Evolutionary conservation across 2,888 invertebrate species (phyloP).

Genomic region (Nephrotoma guestfalica): DNA sequence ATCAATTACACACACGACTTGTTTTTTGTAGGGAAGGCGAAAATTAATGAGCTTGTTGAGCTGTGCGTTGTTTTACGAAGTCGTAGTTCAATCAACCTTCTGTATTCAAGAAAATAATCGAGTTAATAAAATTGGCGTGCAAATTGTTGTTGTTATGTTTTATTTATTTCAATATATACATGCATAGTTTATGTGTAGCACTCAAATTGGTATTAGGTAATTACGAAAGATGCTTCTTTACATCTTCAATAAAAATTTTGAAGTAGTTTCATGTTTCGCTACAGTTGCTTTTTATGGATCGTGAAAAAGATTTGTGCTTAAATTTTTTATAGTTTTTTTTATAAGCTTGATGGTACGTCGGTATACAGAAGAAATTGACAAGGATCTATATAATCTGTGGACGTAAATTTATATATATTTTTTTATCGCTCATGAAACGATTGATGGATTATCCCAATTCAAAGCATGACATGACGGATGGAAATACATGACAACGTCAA

Average conservation of each 20-base stretch:
- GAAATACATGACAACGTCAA: not conserved
- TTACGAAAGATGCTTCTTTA: not conserved
- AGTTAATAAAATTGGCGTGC: not conserved
- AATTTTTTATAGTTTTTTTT: not conserved
- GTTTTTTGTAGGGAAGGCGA: not conserved
- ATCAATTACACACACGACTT: not conserved
- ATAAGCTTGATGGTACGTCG: not conserved
- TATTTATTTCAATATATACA: not conserved
- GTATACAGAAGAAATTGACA: not conserved
- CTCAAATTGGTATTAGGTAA: not conserved
- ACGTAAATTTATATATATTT: not conserved
- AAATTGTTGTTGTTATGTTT: too few relatives aligned
- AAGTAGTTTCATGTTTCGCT: not conserved
- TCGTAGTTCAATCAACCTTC: not conserved
- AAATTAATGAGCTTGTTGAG: not conserved
- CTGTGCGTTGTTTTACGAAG: not conserved
- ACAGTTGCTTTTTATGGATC: not conserved
- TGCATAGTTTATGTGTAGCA: not conserved
- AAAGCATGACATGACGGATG: not conserved
- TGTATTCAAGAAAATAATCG: not conserved
- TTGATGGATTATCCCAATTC: not conserved
- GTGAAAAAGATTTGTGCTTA: not conserved
- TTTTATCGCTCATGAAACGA: not conserved
- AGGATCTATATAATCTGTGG: not conserved
- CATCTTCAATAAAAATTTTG: not conserved